Percentiles rank a stretch among this genome's conserved stretches.
phyloP scores from a whole-genome alignment of 1,140 invertebrate genomes.

The Ostrea denselamellosa region DNA sequence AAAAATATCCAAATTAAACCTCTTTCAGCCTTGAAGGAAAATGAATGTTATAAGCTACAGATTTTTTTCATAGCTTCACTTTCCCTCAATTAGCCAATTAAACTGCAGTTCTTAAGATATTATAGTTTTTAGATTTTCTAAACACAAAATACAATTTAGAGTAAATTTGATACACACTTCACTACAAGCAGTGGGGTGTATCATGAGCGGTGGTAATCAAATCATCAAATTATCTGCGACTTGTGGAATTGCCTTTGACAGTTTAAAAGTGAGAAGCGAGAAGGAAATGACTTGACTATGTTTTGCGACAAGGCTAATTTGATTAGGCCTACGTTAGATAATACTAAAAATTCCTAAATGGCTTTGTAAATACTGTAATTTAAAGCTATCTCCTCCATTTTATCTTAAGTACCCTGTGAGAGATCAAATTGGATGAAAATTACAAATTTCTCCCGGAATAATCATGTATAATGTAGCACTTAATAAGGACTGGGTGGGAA shows the following conservation, averaged over 20 bases:
- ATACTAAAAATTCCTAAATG: slow-evolving; percentile 1
- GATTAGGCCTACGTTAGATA: slow-evolving; percentile 33
- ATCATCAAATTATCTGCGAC: slow-evolving; percentile 30
- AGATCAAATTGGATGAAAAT: slow-evolving; percentile 38
- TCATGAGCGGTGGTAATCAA: background rate
- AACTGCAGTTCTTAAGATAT: too few species aligned
- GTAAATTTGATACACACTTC: background rate
- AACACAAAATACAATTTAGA: background rate
- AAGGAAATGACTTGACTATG: slow-evolving; percentile 8
- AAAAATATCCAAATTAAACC: too few species aligned
- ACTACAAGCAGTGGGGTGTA: background rate
- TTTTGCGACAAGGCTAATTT: slow-evolving; percentile 35
- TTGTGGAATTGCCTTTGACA: slow-evolving; percentile 15
- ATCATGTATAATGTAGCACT: slow-evolving; percentile 29
- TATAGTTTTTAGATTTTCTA: too few species aligned
- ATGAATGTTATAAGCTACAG: too few species aligned
- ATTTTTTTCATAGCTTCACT: too few species aligned
- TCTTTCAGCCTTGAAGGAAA: too few species aligned
- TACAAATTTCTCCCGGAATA: slow-evolving; percentile 32
- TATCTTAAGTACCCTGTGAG: slow-evolving; percentile 30
- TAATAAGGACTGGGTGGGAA: slow-evolving; percentile 12
- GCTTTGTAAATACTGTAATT: slow-evolving; percentile 38
- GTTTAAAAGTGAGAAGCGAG: slow-evolving; percentile 13
- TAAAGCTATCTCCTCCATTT: slow-evolving; percentile 29
- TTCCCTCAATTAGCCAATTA: too few species aligned